phyloP scores from a whole-genome alignment of 2,888 invertebrate species.

The Aphodius sticticus region DNA sequence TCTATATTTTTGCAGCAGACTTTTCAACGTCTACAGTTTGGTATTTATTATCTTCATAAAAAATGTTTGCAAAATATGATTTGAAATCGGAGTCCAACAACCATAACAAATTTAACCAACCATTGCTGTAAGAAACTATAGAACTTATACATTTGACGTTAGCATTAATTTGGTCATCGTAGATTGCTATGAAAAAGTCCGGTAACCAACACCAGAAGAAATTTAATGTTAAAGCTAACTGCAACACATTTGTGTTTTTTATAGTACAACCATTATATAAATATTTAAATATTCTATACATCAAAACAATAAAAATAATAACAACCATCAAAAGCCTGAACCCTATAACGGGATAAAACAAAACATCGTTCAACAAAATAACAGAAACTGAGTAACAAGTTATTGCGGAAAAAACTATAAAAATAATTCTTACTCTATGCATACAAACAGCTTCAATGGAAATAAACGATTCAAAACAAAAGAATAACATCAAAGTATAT shows the following conservation, averaged over 20 bases:
- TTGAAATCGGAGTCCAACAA: neutral
- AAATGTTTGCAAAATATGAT: neutral
- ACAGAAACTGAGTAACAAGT: conserved; percentile 5
- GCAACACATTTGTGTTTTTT: neutral
- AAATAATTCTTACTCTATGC: conserved; percentile 5
- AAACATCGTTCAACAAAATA: neutral
- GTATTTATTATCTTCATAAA: neutral
- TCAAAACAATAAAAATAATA: conserved; percentile 9
- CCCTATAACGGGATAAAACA: conserved; percentile 10
- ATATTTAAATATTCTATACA: neutral
- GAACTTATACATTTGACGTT: neutral
- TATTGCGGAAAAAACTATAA: neutral
- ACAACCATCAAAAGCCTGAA: neutral
- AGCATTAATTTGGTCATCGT: neutral
- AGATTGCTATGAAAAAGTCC: neutral
- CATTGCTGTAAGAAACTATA: conserved; percentile 4
- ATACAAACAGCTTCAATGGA: neutral
- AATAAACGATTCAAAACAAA: conserved; percentile 1
- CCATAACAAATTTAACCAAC: neutral
- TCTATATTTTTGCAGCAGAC: neutral
- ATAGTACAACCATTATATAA: neutral
- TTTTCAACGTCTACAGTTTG: neutral
- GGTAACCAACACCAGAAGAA: conserved; percentile 21
- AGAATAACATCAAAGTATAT: conserved; percentile 15
- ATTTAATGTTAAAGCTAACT: neutral